Conservation (phyloP, 2,113 vertebrate species). For the Abramis brama region DNA sequence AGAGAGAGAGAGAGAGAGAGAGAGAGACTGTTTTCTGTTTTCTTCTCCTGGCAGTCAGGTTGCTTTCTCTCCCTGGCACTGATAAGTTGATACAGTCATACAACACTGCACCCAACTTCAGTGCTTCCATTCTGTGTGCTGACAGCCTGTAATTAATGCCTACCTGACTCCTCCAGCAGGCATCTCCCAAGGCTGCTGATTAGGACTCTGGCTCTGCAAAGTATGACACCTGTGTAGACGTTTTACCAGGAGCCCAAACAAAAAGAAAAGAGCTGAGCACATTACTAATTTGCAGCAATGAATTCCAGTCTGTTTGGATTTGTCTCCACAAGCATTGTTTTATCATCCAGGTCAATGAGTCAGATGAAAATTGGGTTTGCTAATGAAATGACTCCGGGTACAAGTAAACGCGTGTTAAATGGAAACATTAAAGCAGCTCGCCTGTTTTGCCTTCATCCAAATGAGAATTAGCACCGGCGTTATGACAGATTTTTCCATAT, state of each 20-base stretch:
- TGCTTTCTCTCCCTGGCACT: conserved; percentile 56
- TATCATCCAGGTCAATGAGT: conserved; percentile 66
- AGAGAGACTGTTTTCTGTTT: neutral
- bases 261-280: conserved; percentile 62
- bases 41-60: conserved; percentile 63
- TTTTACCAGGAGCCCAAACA: conserved; percentile 72
- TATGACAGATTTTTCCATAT: neutral
- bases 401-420: conserved; percentile 68
- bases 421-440: conserved; percentile 54
- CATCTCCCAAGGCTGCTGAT: conserved; percentile 67
- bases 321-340: conserved; percentile 54
- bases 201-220: conserved; percentile 64
- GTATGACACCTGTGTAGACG: conserved; percentile 60
- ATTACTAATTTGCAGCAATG: conserved; percentile 55
- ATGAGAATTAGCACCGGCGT: neutral
- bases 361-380: conserved; percentile 66
- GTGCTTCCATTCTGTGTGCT: conserved; percentile 47
- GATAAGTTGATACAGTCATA: conserved; percentile 62
- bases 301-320: conserved; percentile 51
- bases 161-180: conserved; percentile 52
- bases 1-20: too few species aligned
- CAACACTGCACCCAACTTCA: conserved; percentile 59
- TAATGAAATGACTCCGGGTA: conserved; percentile 69
- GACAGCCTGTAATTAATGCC: conserved; percentile 66
- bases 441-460: conserved; percentile 29